Evolutionary conservation across 2,113 vertebrate species (phyloP).

Genomic region (Mugil cephalus): DNA sequence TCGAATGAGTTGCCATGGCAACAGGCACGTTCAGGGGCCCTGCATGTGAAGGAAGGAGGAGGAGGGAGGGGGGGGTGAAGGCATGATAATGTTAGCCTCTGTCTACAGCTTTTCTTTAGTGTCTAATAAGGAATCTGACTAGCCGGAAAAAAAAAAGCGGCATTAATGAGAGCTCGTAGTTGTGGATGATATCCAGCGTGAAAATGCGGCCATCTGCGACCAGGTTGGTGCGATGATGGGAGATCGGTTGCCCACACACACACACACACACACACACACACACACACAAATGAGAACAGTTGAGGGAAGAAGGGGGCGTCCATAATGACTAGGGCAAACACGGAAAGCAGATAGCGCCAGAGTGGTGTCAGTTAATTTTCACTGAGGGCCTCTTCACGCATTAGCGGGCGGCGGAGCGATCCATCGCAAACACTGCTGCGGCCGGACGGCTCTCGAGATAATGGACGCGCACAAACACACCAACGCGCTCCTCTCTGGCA

Average conservation of each 20-base stretch:
- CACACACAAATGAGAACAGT: slow-evolving; percentile 3
- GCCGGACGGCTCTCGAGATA: slow-evolving; percentile 60
- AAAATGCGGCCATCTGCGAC: slow-evolving; percentile 39
- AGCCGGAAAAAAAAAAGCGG: neutral
- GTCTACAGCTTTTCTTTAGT: slow-evolving; percentile 27
- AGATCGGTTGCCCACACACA: slow-evolving; percentile 27
- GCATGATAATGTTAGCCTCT: slow-evolving; percentile 58
- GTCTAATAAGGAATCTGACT: neutral
- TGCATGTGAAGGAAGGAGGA: slow-evolving; percentile 50
- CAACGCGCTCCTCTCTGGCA: neutral
- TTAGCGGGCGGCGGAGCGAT: slow-evolving; percentile 60
- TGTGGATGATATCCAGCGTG: slow-evolving; percentile 7
- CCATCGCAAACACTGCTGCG: slow-evolving; percentile 52
- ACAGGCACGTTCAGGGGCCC: slow-evolving; percentile 80
- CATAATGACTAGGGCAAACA: slow-evolving; percentile 70
- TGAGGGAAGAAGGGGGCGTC: slow-evolving; percentile 7
- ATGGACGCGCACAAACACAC: slow-evolving; percentile 32
- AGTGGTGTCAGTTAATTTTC: slow-evolving; percentile 69
- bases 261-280: slow-evolving; percentile 32
- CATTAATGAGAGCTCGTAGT: neutral
- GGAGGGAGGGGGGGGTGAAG: slow-evolving; percentile 44
- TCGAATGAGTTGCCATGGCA: slow-evolving; percentile 83
- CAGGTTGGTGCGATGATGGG: slow-evolving; percentile 20
- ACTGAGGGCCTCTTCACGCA: slow-evolving; percentile 68
- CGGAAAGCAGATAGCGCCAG: slow-evolving; percentile 47